Evolutionary conservation across 2,888 invertebrate species (phyloP).

Genomic region (Microplitis deprimator): DNA sequence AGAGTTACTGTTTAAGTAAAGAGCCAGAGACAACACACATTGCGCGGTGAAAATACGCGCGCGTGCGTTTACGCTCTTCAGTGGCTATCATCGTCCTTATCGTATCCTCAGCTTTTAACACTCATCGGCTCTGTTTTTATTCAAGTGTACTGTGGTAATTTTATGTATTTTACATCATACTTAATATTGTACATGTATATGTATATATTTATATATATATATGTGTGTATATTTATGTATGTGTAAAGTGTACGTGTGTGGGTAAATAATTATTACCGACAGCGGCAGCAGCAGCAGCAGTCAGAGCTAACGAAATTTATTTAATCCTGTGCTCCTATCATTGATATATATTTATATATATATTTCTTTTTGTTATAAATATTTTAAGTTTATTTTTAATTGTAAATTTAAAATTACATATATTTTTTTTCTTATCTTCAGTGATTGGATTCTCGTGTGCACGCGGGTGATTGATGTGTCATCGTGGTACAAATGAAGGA

Average conservation of each 20-base stretch:
- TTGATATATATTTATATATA: not conserved
- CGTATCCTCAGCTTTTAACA: not conserved
- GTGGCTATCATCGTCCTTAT: not conserved
- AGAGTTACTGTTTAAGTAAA: not conserved
- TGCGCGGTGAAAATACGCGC: conserved; percentile 14
- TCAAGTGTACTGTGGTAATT: not conserved
- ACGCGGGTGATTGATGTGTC: conserved; percentile 22
- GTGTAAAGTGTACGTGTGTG: not conserved
- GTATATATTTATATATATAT: not conserved
- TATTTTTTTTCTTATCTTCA: conserved; percentile 7
- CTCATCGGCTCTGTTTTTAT: not conserved
- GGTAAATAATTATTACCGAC: not conserved
- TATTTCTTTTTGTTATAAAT: not conserved
- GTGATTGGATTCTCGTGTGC: conserved; percentile 7
- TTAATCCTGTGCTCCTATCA: too few relatives aligned
- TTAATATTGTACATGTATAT: not conserved
- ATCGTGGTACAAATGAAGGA: not conserved
- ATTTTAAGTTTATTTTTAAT: not conserved
- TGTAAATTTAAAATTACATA: not conserved
- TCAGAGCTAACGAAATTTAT: not conserved
- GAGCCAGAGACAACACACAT: not conserved
- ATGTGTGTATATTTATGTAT: not conserved
- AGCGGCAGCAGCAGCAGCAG: conserved; percentile 2
- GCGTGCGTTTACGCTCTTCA: not conserved
- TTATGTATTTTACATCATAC: not conserved